Percentiles rank a stretch among this genome's conserved stretches.
These are phyloP conservation scores for Pseudopipra pipra DNA, from an alignment of 2,113 vertebrate species.

Conservation along the genomic window DNA sequence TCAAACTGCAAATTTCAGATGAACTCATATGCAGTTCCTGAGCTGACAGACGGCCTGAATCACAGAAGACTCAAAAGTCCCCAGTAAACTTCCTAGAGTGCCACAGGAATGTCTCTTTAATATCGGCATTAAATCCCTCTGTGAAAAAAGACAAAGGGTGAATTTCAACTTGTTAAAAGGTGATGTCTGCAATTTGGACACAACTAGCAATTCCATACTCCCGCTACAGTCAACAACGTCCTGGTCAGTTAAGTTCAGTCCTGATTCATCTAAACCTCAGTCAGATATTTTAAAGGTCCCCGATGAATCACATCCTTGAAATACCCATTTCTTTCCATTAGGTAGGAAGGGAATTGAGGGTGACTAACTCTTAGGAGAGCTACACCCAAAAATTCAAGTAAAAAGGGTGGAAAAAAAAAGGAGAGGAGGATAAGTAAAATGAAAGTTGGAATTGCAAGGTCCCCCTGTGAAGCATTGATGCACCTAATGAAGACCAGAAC, in stretches of 20 bases:
- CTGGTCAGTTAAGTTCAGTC: background rate
- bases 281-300: background rate
- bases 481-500: slow-evolving; percentile 41
- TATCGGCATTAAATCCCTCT: background rate
- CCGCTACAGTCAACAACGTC: background rate
- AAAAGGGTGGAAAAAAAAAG: background rate
- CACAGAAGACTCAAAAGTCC: background rate
- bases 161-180: background rate
- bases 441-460: background rate
- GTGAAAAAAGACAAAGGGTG: background rate
- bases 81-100: background rate
- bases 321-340: background rate
- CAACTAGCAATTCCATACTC: background rate
- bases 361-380: background rate
- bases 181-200: background rate
- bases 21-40: background rate
- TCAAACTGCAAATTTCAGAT: background rate
- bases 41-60: background rate
- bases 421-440: background rate
- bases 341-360: background rate
- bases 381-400: background rate
- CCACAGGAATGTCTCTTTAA: background rate
- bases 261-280: background rate
- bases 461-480: background rate
- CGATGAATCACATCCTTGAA: background rate